phyloP scores from a whole-genome alignment of 2,888 invertebrate genomes.

The Troides aeacus region DNA sequence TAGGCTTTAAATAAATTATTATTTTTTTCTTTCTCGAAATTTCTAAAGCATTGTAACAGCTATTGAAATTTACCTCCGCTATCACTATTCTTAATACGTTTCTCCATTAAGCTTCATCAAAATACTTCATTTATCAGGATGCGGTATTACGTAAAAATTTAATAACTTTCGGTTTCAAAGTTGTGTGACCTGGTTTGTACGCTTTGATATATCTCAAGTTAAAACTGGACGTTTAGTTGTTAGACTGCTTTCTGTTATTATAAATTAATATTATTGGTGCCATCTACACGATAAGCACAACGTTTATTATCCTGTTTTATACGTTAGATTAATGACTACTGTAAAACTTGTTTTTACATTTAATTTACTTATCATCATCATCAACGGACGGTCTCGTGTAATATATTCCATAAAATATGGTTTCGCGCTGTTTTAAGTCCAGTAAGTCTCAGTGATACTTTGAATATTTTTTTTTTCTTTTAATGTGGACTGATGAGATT shows the following conservation, averaged over 20 bases:
- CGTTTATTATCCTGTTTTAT: conserved; percentile 8
- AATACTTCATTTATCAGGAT: conserved; percentile 21
- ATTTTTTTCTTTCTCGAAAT: conserved; percentile 9
- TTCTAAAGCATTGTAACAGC: conserved; percentile 23
- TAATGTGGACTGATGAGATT: too few relatives aligned
- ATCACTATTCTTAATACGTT: conserved; percentile 22
- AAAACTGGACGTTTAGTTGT: not conserved
- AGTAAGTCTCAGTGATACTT: too few relatives aligned
- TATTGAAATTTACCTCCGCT: conserved; percentile 14
- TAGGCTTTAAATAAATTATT: not conserved
- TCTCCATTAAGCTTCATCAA: conserved; percentile 9
- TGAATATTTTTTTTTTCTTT: too few relatives aligned
- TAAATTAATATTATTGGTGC: conserved; percentile 15
- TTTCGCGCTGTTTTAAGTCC: too few relatives aligned
- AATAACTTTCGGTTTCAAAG: conserved; percentile 24
- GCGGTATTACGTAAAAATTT: conserved; percentile 10
- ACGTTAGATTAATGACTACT: not conserved
- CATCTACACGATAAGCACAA: conserved; percentile 9
- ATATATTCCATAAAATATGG: too few relatives aligned
- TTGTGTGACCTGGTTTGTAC: conserved; percentile 1
- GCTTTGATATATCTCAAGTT: not conserved
- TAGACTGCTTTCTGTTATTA: conserved; percentile 7
- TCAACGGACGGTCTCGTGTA: too few relatives aligned
- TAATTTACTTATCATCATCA: too few relatives aligned
- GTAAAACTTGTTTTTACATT: not conserved